phyloP scores from a whole-genome alignment of 2,888 invertebrate species.

The Hirtodrosophila cameraria region DNA sequence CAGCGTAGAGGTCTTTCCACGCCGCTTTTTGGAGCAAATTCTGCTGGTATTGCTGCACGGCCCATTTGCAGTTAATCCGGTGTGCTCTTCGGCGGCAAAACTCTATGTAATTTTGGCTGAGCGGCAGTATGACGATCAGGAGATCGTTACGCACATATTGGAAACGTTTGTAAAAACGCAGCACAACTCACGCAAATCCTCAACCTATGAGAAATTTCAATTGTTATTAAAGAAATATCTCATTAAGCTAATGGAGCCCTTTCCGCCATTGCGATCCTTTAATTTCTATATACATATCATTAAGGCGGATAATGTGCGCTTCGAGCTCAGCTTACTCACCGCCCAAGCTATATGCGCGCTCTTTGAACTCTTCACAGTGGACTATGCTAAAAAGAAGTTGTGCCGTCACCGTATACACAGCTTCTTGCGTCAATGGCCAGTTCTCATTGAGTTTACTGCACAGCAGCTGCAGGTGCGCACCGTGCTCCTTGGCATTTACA shows the following conservation, averaged over 20 bases:
- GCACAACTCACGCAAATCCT: conserved; percentile 3
- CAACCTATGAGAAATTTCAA: conserved; percentile 22
- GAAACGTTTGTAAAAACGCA: conserved; percentile 47
- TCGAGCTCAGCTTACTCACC: conserved; percentile 44
- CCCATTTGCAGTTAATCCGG: not conserved
- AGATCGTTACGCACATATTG: conserved; percentile 51
- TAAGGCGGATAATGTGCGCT: not conserved
- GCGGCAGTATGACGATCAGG: conserved; percentile 41
- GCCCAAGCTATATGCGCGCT: conserved; percentile 49
- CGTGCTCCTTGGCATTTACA: conserved; percentile 50
- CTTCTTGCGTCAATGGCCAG: conserved; percentile 45
- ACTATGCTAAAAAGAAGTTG: conserved; percentile 21
- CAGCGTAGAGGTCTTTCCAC: conserved; percentile 56
- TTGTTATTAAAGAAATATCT: conserved; percentile 36
- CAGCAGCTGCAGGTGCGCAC: conserved; percentile 22
- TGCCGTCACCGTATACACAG: conserved; percentile 23
- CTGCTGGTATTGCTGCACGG: conserved; percentile 42
- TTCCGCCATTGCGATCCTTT: conserved; percentile 33
- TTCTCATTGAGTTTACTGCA: conserved; percentile 17
- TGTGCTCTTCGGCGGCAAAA: conserved; percentile 38
- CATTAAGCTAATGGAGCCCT: conserved; percentile 17
- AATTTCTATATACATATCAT: conserved; percentile 39
- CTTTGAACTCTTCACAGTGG: conserved; percentile 29
- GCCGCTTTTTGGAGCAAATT: conserved; percentile 52
- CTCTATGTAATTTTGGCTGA: conserved; percentile 47